phyloP scores from a whole-genome alignment of 2,888 invertebrate species.

The Noctua janthe region DNA sequence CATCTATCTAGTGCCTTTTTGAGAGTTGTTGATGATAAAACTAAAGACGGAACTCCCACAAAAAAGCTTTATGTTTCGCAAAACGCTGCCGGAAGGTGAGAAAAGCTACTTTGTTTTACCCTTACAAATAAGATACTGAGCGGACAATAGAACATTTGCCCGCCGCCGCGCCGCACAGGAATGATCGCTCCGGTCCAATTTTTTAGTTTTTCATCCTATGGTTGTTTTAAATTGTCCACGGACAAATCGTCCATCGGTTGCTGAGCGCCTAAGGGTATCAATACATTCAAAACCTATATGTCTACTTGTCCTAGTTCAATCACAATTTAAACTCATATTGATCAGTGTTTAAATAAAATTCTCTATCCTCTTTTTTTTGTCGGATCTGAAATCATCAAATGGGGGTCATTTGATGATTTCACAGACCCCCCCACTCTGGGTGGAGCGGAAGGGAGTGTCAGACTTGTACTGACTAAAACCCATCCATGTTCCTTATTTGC shows the following conservation, averaged over 20 bases:
- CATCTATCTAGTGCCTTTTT: conserved; percentile 91
- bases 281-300: neutral
- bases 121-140: neutral
- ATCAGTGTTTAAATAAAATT: too few species aligned
- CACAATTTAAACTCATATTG: neutral
- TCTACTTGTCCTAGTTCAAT: neutral
- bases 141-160: neutral
- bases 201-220: neutral
- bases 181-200: neutral
- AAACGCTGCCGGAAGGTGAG: conserved; percentile 93
- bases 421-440: too few species aligned
- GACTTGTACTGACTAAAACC: too few species aligned
- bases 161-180: neutral
- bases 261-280: neutral
- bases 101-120: neutral
- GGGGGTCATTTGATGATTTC: too few species aligned
- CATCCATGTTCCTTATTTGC: too few species aligned
- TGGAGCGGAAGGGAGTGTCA: too few species aligned
- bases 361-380: too few species aligned
- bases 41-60: conserved; percentile 77
- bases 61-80: conserved; percentile 93
- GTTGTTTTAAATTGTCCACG: neutral
- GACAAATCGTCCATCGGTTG: neutral
- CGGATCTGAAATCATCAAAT: too few species aligned
- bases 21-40: conserved; percentile 89